Base-by-base conservation (phyloP, 1,140 invertebrate genomes). In the Philotrypesis tridentata region DNA sequence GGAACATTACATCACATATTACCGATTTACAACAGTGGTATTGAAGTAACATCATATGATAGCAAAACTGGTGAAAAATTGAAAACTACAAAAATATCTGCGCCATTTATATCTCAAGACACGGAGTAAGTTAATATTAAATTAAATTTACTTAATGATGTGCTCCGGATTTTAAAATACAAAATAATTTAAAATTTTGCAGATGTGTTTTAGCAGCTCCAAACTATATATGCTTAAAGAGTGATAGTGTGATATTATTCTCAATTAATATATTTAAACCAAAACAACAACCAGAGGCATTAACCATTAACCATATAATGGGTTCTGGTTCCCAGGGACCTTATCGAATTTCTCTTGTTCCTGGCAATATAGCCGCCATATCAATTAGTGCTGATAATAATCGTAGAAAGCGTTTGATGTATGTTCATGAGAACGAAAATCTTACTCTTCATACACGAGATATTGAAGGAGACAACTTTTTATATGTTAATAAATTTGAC, bases 1-100 rank as follows among this genome's bases (percentile, higher is more conserved):
- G 93, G 93, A 29, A 90, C 93, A 63, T 88, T 96, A 21, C 92
- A 95, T 80, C 95, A 96, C 88, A 92, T 96, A 85, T 85, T 95
- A 67, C 94, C 95, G 1, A 92, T 93, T 25, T 93, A 93, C 85
- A 93, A 93, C 17, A 94, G 93, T 37, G 94, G 95, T 81, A 88
- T 96, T n/a, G 95, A 96, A 89, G 92, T 96, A 2, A 94, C 94
- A 6, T 93, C 93, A 61, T 96, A 96, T 84, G 93, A 95, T 82
- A 90, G 94, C 37, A 92, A 93, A 84, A 94, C 93, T 9, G 95
- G 95, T n/a, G 92, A 93, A 82, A 94, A 95, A 86, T 89, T 93
- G 9, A 92, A 90, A 76, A 93, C 93, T 9, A 93, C 92, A 29
- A 94, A 93, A 87, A 90, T 96, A 63, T 92, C 93, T 37, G 94